Evolutionary conservation across 2,888 invertebrate species (phyloP), one percentile per base, ranked within the genome.

Genomic region (Rhagonycha lutea): DNA sequence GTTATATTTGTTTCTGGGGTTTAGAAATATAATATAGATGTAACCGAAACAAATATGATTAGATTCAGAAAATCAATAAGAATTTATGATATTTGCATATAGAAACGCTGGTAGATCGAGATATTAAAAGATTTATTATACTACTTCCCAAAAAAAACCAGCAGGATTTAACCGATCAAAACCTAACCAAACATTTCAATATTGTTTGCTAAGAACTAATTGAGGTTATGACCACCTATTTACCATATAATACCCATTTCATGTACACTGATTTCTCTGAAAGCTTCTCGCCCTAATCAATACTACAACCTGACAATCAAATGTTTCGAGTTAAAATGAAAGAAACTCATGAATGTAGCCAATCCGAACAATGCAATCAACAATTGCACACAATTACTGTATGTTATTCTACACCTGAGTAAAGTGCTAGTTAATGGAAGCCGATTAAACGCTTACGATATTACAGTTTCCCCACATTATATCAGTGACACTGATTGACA

Each of bases 1-100:
- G 73, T 62, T 68, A 73, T 68, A 73, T 73, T 69, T 69, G 73
- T 73, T 73, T 29, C 26, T 29, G 24, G 62, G 63, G 62, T 68
- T 73, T 73, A 69, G 29, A 73, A 60, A 68, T 67, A 72, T 72
- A 61, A 72, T 47, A 47, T 23, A 26, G 7, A 14, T 47, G 47
- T n/a, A 47, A 47, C 47, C 47, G 47, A 47, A n/a, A 47, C 47
- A 47, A 47, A 47, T 47, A n/a, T n/a, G 47, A 47, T 47, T 47
- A 47, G 47, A 47, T 47, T n/a, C n/a, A 47, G n/a, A 47, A 47
- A 47, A 32, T 32, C 32, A 32, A 32, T 32, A 11, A 11, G 11
- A 32, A 47, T 47, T 47, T 47, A 47, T n/a, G 47, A n/a, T n/a
- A n/a, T 47, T 47, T 47, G n/a, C 47, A 47, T 47, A 47, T 47